Evolutionary conservation across 2,797 vertebrate species (phyloP), one percentile per base, ranked within the genome.

Genomic region (Oryzias sinensis): DNA sequence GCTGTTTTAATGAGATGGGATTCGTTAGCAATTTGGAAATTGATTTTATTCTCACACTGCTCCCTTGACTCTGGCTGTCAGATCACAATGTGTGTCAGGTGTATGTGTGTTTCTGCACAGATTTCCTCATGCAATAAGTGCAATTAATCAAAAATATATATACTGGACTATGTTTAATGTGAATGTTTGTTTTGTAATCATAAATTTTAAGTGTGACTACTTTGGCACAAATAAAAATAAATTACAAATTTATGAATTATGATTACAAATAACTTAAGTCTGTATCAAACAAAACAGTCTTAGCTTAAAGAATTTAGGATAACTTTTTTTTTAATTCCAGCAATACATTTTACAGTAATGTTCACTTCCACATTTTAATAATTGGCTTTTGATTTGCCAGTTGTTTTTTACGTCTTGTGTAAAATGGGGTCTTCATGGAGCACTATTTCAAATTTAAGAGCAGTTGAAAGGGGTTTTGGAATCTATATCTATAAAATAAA

Each of bases 1-100:
- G 22, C 40, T 6, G 8, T 49, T 81, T 58, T 68, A 62, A 75
- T 68, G 22, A 68, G 68, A 70, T 49, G 13, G 57, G 63, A 70
- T 62, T 59, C 75, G 59, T 44, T 49, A 40, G 53, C 62, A 44
- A 62, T 79, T 76, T 75, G 33, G 48, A 76, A 72, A 80, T 65
- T 56, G 65, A 75, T 74, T 79, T 74, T 16, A 69, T 61, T 49
- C 50, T 33, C 60, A 70, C 49, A 22, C 56, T 0, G 14, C 70
- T 62, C 53, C 40, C 16, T 22, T 43, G 43, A 49, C 43, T 59
- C 9, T 1, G 15, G 43, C 20, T 56, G 46, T 62, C 18, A 56
- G 49, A 49, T 24, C 29, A 4, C 2, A 11, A 42, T 27, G 2
- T 64, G 46, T 46, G 50, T 40, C 33, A 44, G 40, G 25, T 53